Percentiles rank a stretch among this genome's conserved stretches.
phyloP scores from a whole-genome alignment of 2,113 vertebrate genomes.

The Galemys pyrenaicus region DNA sequence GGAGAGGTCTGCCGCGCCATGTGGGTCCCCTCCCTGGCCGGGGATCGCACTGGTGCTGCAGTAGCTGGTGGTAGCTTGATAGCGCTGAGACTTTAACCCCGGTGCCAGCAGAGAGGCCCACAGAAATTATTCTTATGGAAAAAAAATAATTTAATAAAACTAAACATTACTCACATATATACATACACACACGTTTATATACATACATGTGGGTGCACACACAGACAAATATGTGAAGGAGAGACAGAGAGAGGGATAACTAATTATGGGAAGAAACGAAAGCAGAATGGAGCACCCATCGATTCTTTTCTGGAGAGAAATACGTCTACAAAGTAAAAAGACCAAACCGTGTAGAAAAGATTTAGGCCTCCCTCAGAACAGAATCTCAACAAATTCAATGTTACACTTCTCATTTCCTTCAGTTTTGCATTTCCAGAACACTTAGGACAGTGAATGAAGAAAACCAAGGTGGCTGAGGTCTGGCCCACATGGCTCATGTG shows the following conservation, averaged over 20 bases:
- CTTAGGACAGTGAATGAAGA: fast-evolving
- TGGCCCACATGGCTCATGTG: neutral
- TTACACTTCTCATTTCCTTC: neutral
- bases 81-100: no score
- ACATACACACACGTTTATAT: neutral
- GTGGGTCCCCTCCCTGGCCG: no score
- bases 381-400: neutral
- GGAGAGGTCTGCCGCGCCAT: no score
- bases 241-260: no score
- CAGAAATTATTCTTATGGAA: neutral
- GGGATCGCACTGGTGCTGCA: no score
- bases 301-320: constrained; percentile 7
- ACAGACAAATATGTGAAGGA: no score
- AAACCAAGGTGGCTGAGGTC: neutral
- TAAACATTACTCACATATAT: neutral
- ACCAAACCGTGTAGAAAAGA: neutral
- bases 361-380: neutral
- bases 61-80: no score
- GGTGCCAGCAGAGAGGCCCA: no score
- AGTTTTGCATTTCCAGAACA: neutral
- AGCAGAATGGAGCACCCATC: neutral
- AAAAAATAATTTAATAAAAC: neutral
- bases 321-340: neutral
- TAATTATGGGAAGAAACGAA: neutral
- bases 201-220: no score